Percentiles rank a stretch among this genome's conserved stretches.
Conservation (phyloP, 2,113 vertebrate genomes). For the Cephalopterus ornatus region DNA sequence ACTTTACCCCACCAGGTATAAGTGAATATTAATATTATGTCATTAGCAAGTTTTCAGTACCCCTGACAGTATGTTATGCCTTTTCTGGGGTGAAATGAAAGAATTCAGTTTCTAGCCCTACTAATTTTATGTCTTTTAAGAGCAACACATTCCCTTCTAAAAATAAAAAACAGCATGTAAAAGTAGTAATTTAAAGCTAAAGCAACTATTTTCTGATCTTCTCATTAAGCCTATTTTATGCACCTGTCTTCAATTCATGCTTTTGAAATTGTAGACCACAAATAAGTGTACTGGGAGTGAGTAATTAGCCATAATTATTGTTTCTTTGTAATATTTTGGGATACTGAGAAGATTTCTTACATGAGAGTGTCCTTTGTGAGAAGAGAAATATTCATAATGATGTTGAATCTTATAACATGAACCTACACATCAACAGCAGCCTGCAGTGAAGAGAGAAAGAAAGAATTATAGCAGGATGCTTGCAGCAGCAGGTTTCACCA, state of each 20-base stretch:
- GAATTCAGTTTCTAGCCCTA: not conserved
- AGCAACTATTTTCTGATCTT: slow-evolving; percentile 37
- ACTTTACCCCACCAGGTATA: not conserved
- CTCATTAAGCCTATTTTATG: slow-evolving; percentile 43
- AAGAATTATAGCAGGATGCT: slow-evolving; percentile 12
- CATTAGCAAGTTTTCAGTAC: not conserved
- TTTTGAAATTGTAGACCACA: slow-evolving; percentile 24
- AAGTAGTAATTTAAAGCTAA: slow-evolving; percentile 51
- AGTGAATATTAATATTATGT: slow-evolving; percentile 29
- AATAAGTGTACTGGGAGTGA: slow-evolving; percentile 10
- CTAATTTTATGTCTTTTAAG: slow-evolving; percentile 6
- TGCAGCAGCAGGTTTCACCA: not conserved
- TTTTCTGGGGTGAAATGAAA: slow-evolving; percentile 28
- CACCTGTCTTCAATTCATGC: slow-evolving; percentile 56
- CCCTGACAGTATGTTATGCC: not conserved
- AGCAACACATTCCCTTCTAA: not conserved
- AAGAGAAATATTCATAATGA: not conserved
- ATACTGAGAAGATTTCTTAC: slow-evolving; percentile 1
- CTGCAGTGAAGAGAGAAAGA: not conserved
- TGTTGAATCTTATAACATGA: slow-evolving; percentile 3
- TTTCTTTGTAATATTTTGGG: slow-evolving; percentile 57
- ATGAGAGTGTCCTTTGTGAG: not conserved
- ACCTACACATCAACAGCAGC: not conserved
- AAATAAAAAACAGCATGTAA: slow-evolving; percentile 12
- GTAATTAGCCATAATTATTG: slow-evolving; percentile 51